These are phyloP conservation scores for Choristoneura fumiferana DNA, from an alignment of 1,140 invertebrate genomes.

Conservation along the genomic window DNA sequence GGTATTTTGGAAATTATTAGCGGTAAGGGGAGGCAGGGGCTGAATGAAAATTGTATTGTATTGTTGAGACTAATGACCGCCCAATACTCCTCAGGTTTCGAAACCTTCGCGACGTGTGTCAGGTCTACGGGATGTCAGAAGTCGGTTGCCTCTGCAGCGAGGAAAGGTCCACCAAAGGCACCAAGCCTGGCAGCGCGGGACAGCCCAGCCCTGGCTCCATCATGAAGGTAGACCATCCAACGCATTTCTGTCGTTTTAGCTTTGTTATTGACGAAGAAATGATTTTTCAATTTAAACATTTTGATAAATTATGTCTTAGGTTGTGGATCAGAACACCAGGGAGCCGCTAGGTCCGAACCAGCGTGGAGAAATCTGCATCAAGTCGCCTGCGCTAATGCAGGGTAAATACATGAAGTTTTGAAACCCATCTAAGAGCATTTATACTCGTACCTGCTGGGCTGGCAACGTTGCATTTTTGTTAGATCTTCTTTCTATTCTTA, in stretches of 20 bases:
- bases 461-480: constrained; percentile 42
- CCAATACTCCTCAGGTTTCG: constrained; percentile 42
- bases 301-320: too few relatives aligned
- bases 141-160: constrained; percentile 37
- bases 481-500: too few relatives aligned
- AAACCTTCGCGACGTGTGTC: constrained; percentile 43
- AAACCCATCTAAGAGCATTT: too few relatives aligned
- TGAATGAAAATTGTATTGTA: too few relatives aligned
- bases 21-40: too few relatives aligned
- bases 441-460: too few relatives aligned
- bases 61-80: too few relatives aligned
- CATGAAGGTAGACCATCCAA: constrained; percentile 24
- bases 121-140: constrained; percentile 72
- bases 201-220: not conserved
- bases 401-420: too few relatives aligned
- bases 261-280: too few relatives aligned
- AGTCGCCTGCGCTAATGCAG: constrained; percentile 78
- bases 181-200: constrained; percentile 23
- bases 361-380: constrained; percentile 80
- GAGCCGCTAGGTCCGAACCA: constrained; percentile 72
- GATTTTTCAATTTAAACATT: too few relatives aligned
- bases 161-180: constrained; percentile 21
- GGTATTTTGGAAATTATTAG: too few relatives aligned
- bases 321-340: constrained; percentile 75
- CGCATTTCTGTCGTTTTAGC: too few relatives aligned